A percentile compares a stretch with the other conserved stretches of the same genome.
phyloP scores from a whole-genome alignment of 2,888 invertebrate species.

The Byasa hedistus region DNA sequence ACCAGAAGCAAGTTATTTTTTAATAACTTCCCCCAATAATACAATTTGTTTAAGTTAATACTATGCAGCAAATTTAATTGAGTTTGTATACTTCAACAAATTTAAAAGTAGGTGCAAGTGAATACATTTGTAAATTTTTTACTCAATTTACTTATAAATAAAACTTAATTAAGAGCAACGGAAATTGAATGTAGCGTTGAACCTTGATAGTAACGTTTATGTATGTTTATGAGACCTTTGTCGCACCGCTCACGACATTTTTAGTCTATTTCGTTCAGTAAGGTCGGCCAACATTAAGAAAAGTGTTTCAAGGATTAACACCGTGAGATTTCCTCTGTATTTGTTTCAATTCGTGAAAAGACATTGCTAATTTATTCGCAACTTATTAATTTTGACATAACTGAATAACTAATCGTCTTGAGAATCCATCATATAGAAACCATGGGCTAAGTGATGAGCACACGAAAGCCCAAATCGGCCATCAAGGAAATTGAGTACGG shows the following conservation, averaged over 20 bases:
- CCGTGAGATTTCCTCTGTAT: conserved; percentile 2
- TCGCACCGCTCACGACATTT: conserved; percentile 20
- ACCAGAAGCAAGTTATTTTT: too few relatives aligned
- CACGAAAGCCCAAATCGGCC: too few relatives aligned
- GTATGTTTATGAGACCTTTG: conserved; percentile 25
- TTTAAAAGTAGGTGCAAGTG: neutral
- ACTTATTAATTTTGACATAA: too few relatives aligned
- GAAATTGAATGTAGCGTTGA: conserved; percentile 19
- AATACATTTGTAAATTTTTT: conserved; percentile 2
- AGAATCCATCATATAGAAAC: too few relatives aligned
- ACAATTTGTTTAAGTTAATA: too few relatives aligned
- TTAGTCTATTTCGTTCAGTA: conserved; percentile 15
- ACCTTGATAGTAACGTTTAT: conserved; percentile 20
- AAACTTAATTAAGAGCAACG: conserved; percentile 22
- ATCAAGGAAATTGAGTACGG: too few relatives aligned
- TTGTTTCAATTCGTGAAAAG: neutral
- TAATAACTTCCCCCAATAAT: too few relatives aligned
- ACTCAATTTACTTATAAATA: conserved; percentile 8
- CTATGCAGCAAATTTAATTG: too few relatives aligned
- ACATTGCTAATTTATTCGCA: too few relatives aligned
- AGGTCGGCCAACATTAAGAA: conserved; percentile 19
- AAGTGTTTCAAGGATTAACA: conserved; percentile 18
- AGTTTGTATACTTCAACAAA: too few relatives aligned
- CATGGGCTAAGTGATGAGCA: too few relatives aligned
- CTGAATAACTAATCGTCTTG: too few relatives aligned